Evolutionary conservation across 2,888 invertebrate species (phyloP), one percentile per base, ranked within the genome.

Genomic region (Cecidostiba fungosa): DNA sequence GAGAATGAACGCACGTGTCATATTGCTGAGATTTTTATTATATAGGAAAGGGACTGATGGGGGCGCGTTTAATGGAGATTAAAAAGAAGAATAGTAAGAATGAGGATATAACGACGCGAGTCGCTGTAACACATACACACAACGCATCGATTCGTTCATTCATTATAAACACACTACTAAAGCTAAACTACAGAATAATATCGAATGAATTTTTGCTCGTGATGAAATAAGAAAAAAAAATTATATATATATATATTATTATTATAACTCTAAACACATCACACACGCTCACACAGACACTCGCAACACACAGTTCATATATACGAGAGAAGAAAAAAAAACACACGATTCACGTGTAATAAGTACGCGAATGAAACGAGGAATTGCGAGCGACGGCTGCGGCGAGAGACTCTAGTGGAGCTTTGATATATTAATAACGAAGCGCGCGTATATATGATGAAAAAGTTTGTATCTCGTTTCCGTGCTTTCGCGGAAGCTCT

Each of bases 1-100:
- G 79, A 78, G 79, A 78, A 84, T 73, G 69, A 79, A 47, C 50
- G 80, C 78, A 88, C 88, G 89, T 89, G 90, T 90, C 90, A 88
- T 90, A 89, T 88, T 89, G 89, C 90, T 88, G 89, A 90, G 89
- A 90, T 89, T 89, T 89, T 90, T 82, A 82, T 79, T 82, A 82
- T 66, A 80, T 70, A 77, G 77, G n/a, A 59, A 73, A 59, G 50
- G 78, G 66, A 69, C 54, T 26, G n/a, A n/a, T n/a, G 81, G 54
- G 74, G 77, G 77, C 85, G 81, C 70, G 77, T 85, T 85, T 84
- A 69, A 70, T 80, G 39, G 50, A 26, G 80, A 77, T 82, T 77
- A 32, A 77, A 77, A 50, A 87, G 79, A 83, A 85, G 69, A 87
- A 81, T 84, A 77, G 77, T 74, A 83, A 83, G 59, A 77, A 77